Conservation (phyloP, 2,797 vertebrate genomes). For the Melopsittacus undulatus region DNA sequence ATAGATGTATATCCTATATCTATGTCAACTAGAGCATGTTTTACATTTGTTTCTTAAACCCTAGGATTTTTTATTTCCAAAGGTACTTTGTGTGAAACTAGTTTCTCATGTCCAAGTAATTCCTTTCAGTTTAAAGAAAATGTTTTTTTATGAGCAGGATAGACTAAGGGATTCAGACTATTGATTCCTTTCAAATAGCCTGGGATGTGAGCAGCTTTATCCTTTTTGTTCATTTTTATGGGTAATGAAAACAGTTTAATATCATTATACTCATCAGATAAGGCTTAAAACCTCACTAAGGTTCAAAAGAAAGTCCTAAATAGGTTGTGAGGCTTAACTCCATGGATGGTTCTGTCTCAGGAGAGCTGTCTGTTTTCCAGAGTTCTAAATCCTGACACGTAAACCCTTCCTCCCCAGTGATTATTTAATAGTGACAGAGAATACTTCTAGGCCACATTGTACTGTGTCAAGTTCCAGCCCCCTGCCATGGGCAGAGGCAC, state of each 20-base stretch:
- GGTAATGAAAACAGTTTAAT: conserved; percentile 67
- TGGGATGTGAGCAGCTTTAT: not conserved
- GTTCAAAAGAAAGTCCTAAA: conserved; percentile 41
- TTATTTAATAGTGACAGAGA: not conserved
- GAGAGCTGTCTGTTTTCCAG: not conserved
- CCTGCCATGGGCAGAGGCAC: not conserved
- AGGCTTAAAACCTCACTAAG: conserved; percentile 40
- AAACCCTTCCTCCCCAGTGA: not conserved
- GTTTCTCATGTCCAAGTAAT: not conserved
- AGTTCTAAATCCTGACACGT: not conserved
- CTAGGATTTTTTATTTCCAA: not conserved
- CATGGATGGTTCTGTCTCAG: not conserved
- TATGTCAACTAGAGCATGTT: not conserved
- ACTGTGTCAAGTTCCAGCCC: not conserved
- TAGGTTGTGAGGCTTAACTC: conserved; percentile 40
- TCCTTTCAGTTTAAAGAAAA: not conserved
- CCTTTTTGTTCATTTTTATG: conserved; percentile 50
- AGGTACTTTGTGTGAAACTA: not conserved
- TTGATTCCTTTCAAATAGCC: conserved; percentile 45
- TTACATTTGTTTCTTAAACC: not conserved
- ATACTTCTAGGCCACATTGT: not conserved
- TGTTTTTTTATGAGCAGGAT: not conserved
- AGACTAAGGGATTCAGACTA: conserved; percentile 22
- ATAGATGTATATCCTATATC: too few relatives aligned
- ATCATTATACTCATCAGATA: conserved; percentile 64